Conservation (phyloP, 1,140 invertebrate species). For the Protaetia brevitarsis region DNA sequence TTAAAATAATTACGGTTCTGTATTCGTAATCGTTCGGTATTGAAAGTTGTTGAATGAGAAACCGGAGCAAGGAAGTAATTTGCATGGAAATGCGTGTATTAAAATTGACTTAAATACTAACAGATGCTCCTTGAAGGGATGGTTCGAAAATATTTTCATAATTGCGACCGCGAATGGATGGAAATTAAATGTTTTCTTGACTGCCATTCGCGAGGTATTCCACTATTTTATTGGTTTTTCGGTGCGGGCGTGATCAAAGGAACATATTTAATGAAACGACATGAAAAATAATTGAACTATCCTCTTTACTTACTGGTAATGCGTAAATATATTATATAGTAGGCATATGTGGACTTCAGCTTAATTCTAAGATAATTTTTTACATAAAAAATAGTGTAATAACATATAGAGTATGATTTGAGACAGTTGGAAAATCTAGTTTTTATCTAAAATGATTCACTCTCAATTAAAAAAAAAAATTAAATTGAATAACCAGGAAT, state of each 20-base stretch:
- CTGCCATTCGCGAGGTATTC: not conserved
- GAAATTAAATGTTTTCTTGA: not conserved
- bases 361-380: too few relatives aligned
- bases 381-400: too few relatives aligned
- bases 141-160: not conserved
- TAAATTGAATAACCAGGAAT: too few relatives aligned
- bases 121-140: not conserved
- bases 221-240: not conserved
- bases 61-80: not conserved
- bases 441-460: too few relatives aligned
- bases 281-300: too few relatives aligned
- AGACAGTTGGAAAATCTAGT: too few relatives aligned
- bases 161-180: not conserved
- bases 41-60: not conserved
- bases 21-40: not conserved
- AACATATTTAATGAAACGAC: not conserved
- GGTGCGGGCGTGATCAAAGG: not conserved
- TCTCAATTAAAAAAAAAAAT: too few relatives aligned
- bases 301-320: too few relatives aligned
- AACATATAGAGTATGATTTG: too few relatives aligned
- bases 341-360: too few relatives aligned
- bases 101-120: constrained; percentile 5
- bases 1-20: not conserved
- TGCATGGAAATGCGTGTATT: not conserved
- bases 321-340: too few relatives aligned